Conservation (phyloP, 2,888 invertebrate genomes). For the Ramazzottius varieornatus region DNA sequence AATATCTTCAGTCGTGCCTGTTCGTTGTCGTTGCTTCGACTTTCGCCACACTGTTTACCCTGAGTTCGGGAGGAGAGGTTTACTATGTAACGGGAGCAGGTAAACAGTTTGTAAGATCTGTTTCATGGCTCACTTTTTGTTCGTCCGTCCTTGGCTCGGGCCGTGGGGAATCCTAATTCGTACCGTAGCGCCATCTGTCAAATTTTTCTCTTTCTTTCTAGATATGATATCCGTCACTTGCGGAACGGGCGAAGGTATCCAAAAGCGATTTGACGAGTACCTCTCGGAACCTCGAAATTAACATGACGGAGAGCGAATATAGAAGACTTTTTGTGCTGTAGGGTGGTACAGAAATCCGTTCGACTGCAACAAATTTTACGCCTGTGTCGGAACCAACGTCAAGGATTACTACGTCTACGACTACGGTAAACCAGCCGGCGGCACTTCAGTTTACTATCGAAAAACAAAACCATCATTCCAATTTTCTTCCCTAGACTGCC, state of each 20-base stretch:
- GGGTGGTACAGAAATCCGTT: background rate
- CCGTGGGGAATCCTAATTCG: no score
- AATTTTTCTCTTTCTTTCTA: background rate
- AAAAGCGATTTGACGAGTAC: no score
- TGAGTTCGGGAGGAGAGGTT: background rate
- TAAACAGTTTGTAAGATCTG: background rate
- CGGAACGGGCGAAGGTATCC: background rate
- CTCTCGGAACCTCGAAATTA: no score
- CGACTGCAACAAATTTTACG: conserved; percentile 1
- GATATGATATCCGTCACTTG: background rate
- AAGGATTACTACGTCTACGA: background rate
- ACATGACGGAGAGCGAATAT: no score
- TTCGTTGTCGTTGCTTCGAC: background rate
- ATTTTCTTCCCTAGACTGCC: background rate
- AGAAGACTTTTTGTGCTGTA: no score
- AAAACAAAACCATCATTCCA: background rate
- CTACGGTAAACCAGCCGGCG: background rate
- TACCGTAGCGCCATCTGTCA: no score
- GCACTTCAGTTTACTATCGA: no score
- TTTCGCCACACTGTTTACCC: background rate
- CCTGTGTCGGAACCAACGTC: background rate
- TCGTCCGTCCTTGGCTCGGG: no score
- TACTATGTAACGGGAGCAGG: background rate
- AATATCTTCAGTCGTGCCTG: background rate
- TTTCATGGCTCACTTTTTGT: no score